Base-by-base conservation (phyloP, 1,140 invertebrate genomes). In the Aphis craccivora region DNA sequence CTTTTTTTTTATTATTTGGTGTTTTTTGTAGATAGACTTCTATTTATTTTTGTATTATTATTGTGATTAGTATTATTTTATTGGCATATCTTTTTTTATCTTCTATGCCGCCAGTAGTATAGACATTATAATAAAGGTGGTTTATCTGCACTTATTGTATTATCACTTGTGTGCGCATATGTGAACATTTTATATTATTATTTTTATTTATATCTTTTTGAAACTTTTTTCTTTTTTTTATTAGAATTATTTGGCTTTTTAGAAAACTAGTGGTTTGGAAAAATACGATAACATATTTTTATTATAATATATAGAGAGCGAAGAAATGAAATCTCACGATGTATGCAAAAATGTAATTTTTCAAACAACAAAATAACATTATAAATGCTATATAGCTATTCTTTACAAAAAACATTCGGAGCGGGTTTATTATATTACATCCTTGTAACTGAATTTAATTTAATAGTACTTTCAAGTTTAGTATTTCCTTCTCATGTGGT, bases 1-100 rank as follows among this genome's bases (percentile, higher is more conserved):
- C 11, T 60, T 30, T 60, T 45, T 55, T 37, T 93, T 89, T 51
- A 2, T 81, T 43, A 2, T 81, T 43, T 90, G 48, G 48, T 93
- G 37, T 92, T 93, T 60, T 67, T 67, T 55, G 91, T 93, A 55
- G 67, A 83, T 48, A 89, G 8, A 23, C 3, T 55, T 90, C 55
- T 25, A 43, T 67, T 22, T 67, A 43, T 37, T 43, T 40, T 90
- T 43, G 2, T 55, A 35, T 60, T 90, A 37, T 89, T 37, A 35
- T 76, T 76, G 60, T 76, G n/a, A 76, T n/a, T 76, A 76, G 60
- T 76, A 76, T 76, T 76, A 76, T 76, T 67, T 18, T 35, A 48
- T 53, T 48, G 48, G 53, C 48, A n/a, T 51, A 8, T 88, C 20
- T 51, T 88, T 30, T 30, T 35, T 87, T 9, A n/a, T 87, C 30